These are phyloP conservation scores for Anarrhichthys ocellatus DNA, from an alignment of 2,113 vertebrate genomes.

Conservation along the genomic window DNA sequence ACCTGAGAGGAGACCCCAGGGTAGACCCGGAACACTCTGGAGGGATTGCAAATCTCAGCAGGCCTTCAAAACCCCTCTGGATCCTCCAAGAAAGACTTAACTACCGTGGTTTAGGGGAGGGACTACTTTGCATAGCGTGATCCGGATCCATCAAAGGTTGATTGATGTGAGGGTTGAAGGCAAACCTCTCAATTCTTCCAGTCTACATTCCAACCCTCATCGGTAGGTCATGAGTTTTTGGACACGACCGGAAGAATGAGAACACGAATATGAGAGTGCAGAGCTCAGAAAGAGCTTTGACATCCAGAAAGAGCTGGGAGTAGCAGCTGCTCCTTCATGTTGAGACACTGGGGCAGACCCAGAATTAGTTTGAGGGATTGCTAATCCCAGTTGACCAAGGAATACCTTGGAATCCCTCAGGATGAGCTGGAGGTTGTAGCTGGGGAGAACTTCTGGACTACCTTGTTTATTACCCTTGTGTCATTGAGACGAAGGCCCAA, in stretches of 20 bases:
- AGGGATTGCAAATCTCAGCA: background rate
- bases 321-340: slow-evolving; percentile 1
- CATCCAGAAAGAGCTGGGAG: background rate
- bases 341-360: no score
- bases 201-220: background rate
- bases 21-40: background rate
- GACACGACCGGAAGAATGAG: background rate
- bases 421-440: no score
- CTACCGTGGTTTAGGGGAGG: background rate
- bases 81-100: background rate
- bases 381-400: no score
- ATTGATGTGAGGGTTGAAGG: background rate
- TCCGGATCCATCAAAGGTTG: background rate
- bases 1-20: background rate
- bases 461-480: no score
- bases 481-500: no score
- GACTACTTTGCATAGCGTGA: background rate
- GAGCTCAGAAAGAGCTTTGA: background rate
- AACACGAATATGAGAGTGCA: no score
- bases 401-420: background rate
- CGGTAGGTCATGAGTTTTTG: background rate
- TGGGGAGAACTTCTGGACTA: no score
- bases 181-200: background rate
- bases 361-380: no score
- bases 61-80: background rate